These are phyloP conservation scores for Drosophila pallidifrons DNA, from an alignment of 1,140 invertebrate genomes.

Conservation along the genomic window DNA sequence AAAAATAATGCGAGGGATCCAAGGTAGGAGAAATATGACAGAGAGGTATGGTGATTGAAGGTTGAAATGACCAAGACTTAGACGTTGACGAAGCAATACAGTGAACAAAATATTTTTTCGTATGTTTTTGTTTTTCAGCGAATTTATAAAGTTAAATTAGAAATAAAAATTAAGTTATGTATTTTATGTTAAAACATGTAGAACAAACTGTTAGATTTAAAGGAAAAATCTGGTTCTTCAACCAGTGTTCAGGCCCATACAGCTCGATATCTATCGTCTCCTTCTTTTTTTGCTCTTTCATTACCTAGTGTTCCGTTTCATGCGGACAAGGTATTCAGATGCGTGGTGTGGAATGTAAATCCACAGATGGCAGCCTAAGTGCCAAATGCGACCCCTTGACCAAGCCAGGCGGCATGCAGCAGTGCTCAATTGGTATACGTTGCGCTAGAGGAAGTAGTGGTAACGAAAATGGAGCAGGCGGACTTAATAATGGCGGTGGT, in stretches of 20 bases:
- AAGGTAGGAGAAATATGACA: too few relatives aligned
- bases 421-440: conserved; percentile 89
- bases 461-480: conserved; percentile 7
- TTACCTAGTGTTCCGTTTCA: conserved; percentile 92
- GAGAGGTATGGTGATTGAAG: not conserved
- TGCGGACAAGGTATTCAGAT: conserved; percentile 94
- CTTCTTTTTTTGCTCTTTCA: not conserved
- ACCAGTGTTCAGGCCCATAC: too few relatives aligned
- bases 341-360: conserved; percentile 92
- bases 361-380: conserved; percentile 82
- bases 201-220: too few relatives aligned
- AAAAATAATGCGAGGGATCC: too few relatives aligned
- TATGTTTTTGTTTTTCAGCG: too few relatives aligned
- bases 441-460: conserved; percentile 84
- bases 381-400: conserved; percentile 86
- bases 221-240: too few relatives aligned
- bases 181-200: too few relatives aligned
- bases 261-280: too few relatives aligned
- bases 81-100: too few relatives aligned
- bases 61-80: not conserved
- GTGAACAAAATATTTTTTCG: too few relatives aligned
- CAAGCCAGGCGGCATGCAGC: conserved; percentile 87
- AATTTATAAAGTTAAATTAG: too few relatives aligned
- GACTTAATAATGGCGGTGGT: conserved; percentile 59
- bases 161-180: too few relatives aligned